phyloP scores from a whole-genome alignment of 2,797 vertebrate genomes.

The Peromyscus nudipes region DNA sequence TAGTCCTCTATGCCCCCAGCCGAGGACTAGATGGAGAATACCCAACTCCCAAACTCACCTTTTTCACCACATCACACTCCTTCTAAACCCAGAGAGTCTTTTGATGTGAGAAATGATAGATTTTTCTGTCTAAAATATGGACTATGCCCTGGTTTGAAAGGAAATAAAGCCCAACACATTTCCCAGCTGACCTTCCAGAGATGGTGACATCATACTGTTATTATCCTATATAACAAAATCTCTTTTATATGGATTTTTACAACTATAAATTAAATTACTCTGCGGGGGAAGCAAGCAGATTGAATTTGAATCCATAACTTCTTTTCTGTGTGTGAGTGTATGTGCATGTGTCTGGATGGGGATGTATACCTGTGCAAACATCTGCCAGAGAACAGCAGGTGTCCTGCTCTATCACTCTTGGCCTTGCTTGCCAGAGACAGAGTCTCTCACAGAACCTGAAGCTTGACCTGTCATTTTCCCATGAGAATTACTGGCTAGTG shows the following conservation, averaged over 20 bases:
- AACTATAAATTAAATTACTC: not conserved
- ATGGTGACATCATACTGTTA: not conserved
- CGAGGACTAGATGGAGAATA: not conserved
- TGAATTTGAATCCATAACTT: not conserved
- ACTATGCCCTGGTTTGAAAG: not conserved
- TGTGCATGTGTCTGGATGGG: not conserved
- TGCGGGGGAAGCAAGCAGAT: not conserved
- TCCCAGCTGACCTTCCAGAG: not conserved
- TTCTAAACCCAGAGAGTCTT: not conserved
- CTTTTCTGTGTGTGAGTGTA: not conserved
- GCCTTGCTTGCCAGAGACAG: not conserved
- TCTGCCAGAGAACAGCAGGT: not conserved
- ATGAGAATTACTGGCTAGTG: not conserved
- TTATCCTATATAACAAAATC: not conserved
- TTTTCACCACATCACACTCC: not conserved
- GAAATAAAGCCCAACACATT: not conserved
- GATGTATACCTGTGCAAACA: not conserved
- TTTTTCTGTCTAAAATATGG: not conserved
- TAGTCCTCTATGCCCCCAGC: not conserved
- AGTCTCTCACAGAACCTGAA: not conserved
- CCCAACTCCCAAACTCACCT: not conserved
- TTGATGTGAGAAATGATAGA: not conserved
- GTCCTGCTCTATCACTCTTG: not conserved
- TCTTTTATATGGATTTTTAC: slow-evolving; percentile 36
- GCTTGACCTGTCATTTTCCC: not conserved